Evolutionary conservation across 1,140 invertebrate species (phyloP).

Genomic region (Globodera rostochiensis): DNA sequence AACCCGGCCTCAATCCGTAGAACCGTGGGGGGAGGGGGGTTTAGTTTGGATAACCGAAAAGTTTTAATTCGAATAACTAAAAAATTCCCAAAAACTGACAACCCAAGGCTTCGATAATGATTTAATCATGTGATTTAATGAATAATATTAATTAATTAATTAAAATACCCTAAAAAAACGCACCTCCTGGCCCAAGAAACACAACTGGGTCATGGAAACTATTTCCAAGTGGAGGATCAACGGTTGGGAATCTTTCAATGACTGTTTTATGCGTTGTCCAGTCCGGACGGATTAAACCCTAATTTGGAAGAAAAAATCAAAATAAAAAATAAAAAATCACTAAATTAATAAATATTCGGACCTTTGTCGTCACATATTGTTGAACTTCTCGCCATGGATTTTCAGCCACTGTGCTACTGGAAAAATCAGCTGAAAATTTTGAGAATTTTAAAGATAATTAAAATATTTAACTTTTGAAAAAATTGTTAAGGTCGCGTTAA

Average conservation of each 20-base stretch:
- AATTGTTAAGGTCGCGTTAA: no score
- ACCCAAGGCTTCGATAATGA: no score
- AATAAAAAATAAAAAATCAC: no score
- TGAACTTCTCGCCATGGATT: background rate
- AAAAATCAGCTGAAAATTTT: background rate
- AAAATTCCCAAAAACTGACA: background rate
- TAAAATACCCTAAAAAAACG: background rate
- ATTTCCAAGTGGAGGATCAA: background rate
- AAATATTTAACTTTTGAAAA: no score
- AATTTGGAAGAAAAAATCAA: background rate
- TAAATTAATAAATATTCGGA: no score
- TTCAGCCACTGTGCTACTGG: background rate
- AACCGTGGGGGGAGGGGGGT: no score
- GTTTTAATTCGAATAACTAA: background rate
- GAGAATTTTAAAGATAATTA: no score
- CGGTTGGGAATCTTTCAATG: background rate
- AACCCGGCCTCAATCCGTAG: no score
- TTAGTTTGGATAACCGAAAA: no score
- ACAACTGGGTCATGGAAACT: conserved; percentile 14
- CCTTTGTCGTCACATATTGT: background rate
- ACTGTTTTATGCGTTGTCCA: background rate
- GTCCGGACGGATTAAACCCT: background rate
- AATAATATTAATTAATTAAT: background rate
- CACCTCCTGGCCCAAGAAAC: conserved; percentile 9
- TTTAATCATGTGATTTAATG: background rate